A percentile compares a stretch with the other conserved stretches of the same genome.
Conservation (phyloP, 2,888 invertebrate species). For the Sesamia inferens region DNA sequence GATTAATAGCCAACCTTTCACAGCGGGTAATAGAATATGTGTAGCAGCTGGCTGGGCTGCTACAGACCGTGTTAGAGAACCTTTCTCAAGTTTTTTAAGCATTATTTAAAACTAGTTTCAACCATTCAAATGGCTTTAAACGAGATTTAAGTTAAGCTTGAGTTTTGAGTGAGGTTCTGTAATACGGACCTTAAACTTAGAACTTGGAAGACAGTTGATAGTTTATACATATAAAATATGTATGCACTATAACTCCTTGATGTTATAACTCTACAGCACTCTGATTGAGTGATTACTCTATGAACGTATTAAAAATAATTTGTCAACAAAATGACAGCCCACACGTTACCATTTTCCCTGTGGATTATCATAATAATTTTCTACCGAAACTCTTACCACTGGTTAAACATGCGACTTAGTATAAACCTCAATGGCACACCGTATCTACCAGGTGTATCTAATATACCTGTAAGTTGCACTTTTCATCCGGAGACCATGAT, state of each 20-base stretch:
- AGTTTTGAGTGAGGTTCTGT: too few species aligned
- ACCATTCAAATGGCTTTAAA: too few species aligned
- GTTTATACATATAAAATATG: too few species aligned
- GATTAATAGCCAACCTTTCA: too few species aligned
- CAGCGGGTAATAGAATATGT: too few species aligned
- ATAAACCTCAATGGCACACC: not conserved
- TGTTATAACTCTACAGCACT: not conserved
- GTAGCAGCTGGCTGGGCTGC: too few species aligned
- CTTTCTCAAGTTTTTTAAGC: too few species aligned
- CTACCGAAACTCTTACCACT: constrained; percentile 19
- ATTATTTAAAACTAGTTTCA: too few species aligned
- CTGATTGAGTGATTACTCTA: not conserved
- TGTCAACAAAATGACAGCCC: constrained; percentile 10
- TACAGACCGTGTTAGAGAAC: too few species aligned
- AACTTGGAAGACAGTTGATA: too few species aligned
- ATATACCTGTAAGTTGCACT: constrained; percentile 8
- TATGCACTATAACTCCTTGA: not conserved
- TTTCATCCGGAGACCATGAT: constrained; percentile 30
- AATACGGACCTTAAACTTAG: too few species aligned
- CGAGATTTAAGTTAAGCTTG: too few species aligned
- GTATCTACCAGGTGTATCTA: constrained; percentile 8
- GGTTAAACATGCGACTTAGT: constrained; percentile 13
- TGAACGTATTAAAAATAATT: not conserved
- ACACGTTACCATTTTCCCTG: constrained; percentile 8
- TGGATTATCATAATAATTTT: constrained; percentile 15